Conservation (phyloP, 2,888 invertebrate genomes). For the Caenorhabditis sp. region DNA sequence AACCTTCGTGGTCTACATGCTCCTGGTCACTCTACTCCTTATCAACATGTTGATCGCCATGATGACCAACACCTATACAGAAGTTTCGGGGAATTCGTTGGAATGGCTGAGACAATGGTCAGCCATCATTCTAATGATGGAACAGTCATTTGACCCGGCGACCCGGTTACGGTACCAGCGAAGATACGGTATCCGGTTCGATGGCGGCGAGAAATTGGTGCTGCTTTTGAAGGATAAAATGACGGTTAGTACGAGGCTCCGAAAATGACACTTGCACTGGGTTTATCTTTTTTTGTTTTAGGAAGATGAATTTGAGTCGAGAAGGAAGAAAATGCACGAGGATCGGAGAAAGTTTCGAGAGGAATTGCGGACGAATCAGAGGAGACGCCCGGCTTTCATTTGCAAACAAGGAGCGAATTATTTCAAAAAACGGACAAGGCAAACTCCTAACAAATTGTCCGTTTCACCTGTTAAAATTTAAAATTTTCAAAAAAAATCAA, state of each 20-base stretch:
- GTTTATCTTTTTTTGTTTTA: slow-evolving; percentile 83
- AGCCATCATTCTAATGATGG: slow-evolving; percentile 95
- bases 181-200: slow-evolving; percentile 92
- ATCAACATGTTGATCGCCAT: slow-evolving; percentile 97
- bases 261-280: no score
- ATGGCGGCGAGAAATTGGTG: slow-evolving; percentile 76
- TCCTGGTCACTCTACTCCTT: slow-evolving; percentile 94
- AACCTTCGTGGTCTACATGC: slow-evolving; percentile 96
- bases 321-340: slow-evolving; percentile 94
- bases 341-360: slow-evolving; percentile 91
- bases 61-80: slow-evolving; percentile 99
- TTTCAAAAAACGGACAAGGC: slow-evolving; percentile 49
- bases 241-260: slow-evolving; percentile 43
- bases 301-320: slow-evolving; percentile 95
- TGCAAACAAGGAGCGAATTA: slow-evolving; percentile 68
- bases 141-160: slow-evolving; percentile 93
- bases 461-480: not conserved
- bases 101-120: slow-evolving; percentile 99
- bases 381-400: slow-evolving; percentile 55
- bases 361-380: slow-evolving; percentile 86
- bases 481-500: not conserved
- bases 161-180: slow-evolving; percentile 91
- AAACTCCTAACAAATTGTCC: slow-evolving; percentile 25
- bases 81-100: slow-evolving; percentile 96
- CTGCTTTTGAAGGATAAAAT: slow-evolving; percentile 75